phyloP scores from a whole-genome alignment of 2,113 vertebrate genomes.

The Austrofundulus limnaeus region DNA sequence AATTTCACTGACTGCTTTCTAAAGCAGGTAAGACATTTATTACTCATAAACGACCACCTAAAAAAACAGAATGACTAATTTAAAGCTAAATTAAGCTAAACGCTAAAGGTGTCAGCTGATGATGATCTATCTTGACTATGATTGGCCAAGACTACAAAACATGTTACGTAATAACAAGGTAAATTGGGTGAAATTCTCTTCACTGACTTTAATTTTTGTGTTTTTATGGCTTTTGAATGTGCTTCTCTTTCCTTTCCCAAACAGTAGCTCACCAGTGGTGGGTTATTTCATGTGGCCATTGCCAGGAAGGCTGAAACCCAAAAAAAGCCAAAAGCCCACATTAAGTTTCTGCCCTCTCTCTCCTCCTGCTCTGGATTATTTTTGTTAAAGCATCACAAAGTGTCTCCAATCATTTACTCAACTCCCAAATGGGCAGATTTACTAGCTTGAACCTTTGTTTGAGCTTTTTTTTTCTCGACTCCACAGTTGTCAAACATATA shows the following conservation, averaged over 20 bases:
- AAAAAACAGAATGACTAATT: background rate
- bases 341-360: slow-evolving; percentile 37
- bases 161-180: background rate
- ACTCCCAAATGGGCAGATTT: slow-evolving; percentile 32
- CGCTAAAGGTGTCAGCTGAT: background rate
- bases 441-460: slow-evolving; percentile 16
- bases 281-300: slow-evolving; percentile 54
- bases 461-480: slow-evolving; percentile 27
- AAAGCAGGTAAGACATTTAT: background rate
- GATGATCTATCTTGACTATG: background rate
- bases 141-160: background rate
- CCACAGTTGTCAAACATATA: slow-evolving; percentile 26
- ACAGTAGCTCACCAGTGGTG: slow-evolving; percentile 6
- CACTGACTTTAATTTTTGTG: slow-evolving; percentile 10
- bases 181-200: slow-evolving; percentile 4
- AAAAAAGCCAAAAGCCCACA: slow-evolving; percentile 30
- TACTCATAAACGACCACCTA: background rate
- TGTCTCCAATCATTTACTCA: slow-evolving; percentile 18
- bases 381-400: slow-evolving; percentile 46
- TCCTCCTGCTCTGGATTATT: slow-evolving; percentile 31
- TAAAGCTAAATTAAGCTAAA: background rate
- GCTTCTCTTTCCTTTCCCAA: background rate
- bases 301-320: slow-evolving; percentile 29
- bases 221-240: background rate
- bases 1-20: background rate